Evolutionary conservation across 2,888 invertebrate species (phyloP).

Genomic region (Sminthurinus aureus): DNA sequence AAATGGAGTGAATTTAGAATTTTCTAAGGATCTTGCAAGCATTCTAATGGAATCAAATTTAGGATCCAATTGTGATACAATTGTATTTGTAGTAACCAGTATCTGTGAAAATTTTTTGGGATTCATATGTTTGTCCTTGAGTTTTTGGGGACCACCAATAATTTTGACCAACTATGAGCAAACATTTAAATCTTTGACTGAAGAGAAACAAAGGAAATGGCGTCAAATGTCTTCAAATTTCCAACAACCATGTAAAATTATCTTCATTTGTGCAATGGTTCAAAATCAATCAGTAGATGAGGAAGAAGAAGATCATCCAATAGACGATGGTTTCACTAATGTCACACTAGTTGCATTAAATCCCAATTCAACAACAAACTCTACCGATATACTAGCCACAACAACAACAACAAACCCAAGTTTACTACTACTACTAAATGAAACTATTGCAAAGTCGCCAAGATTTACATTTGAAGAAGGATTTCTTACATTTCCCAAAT

Average conservation of each 20-base stretch:
- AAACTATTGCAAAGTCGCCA: not conserved
- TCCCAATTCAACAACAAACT: not conserved
- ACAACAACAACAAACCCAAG: not conserved
- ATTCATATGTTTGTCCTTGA: slow-evolving; percentile 39
- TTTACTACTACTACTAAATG: not conserved
- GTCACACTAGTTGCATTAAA: not conserved
- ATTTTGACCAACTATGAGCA: slow-evolving; percentile 39
- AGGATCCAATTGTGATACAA: slow-evolving; percentile 50
- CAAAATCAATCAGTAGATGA: not conserved
- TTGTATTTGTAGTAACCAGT: slow-evolving; percentile 43
- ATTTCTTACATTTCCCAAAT: slow-evolving; percentile 46
- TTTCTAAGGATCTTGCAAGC: slow-evolving; percentile 50
- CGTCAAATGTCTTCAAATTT: not conserved
- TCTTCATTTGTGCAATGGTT: slow-evolving; percentile 51
- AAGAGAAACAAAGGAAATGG: slow-evolving; percentile 4
- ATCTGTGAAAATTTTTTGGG: slow-evolving; percentile 46
- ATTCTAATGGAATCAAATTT: slow-evolving; percentile 49
- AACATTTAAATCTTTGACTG: slow-evolving; percentile 22
- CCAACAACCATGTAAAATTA: slow-evolving; percentile 42
- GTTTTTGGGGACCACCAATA: slow-evolving; percentile 50
- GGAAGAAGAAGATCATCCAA: not conserved
- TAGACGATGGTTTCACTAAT: not conserved
- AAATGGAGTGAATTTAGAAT: slow-evolving; percentile 32
- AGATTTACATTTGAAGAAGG: slow-evolving; percentile 12
- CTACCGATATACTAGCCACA: not conserved